These are phyloP conservation scores for Nerophis ophidion DNA, from an alignment of 2,113 vertebrate species.

Conservation along the genomic window DNA sequence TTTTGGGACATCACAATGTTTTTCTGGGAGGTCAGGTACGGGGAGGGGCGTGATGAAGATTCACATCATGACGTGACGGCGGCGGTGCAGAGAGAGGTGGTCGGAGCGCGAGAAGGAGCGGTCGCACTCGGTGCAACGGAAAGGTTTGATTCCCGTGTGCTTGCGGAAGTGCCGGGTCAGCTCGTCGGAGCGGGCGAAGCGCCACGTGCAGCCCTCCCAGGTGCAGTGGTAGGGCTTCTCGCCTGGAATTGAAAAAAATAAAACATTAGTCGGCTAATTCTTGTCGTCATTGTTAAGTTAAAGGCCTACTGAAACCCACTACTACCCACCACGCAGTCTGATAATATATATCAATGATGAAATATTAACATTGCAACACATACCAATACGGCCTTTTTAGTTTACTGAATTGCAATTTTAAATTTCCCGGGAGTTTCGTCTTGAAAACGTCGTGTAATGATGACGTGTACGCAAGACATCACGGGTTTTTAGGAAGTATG, in stretches of 20 bases:
- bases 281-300: no score
- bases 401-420: no score
- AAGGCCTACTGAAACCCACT: no score
- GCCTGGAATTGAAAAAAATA: conserved; percentile 60
- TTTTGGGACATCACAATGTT: not conserved
- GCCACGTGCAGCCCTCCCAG: conserved; percentile 95
- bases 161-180: conserved; percentile 95
- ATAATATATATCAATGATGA: no score
- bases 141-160: conserved; percentile 98
- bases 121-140: conserved; percentile 92
- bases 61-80: conserved; percentile 96
- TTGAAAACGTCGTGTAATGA: no score
- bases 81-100: conserved; percentile 91
- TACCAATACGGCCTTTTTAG: no score
- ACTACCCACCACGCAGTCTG: no score
- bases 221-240: conserved; percentile 96
- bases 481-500: no score
- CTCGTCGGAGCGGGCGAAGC: conserved; percentile 93
- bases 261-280: not conserved
- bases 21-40: not conserved
- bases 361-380: no score
- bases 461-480: no score
- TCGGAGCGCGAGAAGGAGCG: conserved; percentile 96
- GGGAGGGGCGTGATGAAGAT: conserved; percentile 5
- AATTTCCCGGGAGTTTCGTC: no score